phyloP scores from a whole-genome alignment of 2,113 vertebrate species.

The Picathartes gymnocephalus region DNA sequence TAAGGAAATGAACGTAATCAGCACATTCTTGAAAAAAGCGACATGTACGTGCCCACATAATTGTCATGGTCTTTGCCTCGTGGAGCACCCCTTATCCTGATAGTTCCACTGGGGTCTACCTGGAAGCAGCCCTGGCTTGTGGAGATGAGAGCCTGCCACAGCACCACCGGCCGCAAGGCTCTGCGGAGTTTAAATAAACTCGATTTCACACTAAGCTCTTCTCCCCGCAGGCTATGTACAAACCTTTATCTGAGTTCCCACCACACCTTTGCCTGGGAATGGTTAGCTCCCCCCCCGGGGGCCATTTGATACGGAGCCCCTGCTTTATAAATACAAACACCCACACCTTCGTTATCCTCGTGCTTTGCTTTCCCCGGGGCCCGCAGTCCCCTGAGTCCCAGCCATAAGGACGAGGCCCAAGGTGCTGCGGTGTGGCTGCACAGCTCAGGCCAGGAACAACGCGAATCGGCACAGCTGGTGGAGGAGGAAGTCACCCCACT shows the following conservation, averaged over 20 bases:
- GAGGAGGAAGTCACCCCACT: neutral
- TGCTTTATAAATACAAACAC: slow-evolving; percentile 37
- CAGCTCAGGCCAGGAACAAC: neutral
- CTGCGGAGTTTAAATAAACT: neutral
- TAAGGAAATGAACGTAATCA: neutral
- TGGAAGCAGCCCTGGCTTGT: neutral
- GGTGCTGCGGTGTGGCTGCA: neutral
- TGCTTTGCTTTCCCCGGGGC: neutral
- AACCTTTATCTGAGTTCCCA: slow-evolving; percentile 58
- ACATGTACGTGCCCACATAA: neutral
- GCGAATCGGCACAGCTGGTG: neutral
- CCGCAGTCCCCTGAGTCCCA: neutral
- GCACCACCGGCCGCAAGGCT: neutral
- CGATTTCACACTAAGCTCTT: neutral
- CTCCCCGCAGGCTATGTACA: slow-evolving; percentile 14
- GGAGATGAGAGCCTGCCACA: neutral
- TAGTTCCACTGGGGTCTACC: neutral
- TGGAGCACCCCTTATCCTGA: neutral
- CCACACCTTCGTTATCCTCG: slow-evolving; percentile 58
- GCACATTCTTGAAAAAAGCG: neutral
- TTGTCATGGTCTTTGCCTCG: fast-evolving
- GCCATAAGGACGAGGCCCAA: neutral
- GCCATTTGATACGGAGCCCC: slow-evolving; percentile 34
- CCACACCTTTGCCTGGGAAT: slow-evolving; percentile 63
- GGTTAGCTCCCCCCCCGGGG: slow-evolving; percentile 33